A percentile compares a stretch with the other conserved stretches of the same genome.
phyloP scores from a whole-genome alignment of 2,797 vertebrate species.

The Meda fulgida region DNA sequence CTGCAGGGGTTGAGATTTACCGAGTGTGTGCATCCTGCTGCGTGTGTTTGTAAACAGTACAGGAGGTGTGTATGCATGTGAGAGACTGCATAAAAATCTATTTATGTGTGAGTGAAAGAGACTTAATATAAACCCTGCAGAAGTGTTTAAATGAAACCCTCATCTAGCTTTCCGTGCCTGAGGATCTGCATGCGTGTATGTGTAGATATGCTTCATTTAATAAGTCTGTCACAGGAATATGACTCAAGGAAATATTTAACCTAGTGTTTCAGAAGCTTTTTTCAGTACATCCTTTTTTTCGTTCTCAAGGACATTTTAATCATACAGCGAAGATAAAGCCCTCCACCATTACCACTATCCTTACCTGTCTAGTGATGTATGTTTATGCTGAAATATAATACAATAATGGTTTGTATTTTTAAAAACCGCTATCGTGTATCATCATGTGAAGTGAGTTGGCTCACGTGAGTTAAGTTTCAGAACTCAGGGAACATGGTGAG shows the following conservation, averaged over 20 bases:
- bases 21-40: constrained; percentile 71
- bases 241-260: background rate
- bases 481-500: too few relatives aligned
- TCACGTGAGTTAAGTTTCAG: too few relatives aligned
- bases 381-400: too few relatives aligned
- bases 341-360: too few relatives aligned
- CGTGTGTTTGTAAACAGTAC: constrained; percentile 59
- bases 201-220: constrained; percentile 16
- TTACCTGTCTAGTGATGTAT: too few relatives aligned
- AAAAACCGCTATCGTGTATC: too few relatives aligned
- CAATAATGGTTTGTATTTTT: too few relatives aligned
- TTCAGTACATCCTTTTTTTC: background rate
- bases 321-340: background rate
- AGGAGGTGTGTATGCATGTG: constrained; percentile 24
- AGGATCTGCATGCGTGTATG: background rate
- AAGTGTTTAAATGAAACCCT: constrained; percentile 26
- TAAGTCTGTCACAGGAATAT: background rate
- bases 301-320: background rate
- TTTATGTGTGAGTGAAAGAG: constrained; percentile 53
- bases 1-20: constrained; percentile 78
- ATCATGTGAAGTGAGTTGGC: too few relatives aligned
- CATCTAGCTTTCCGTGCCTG: constrained; percentile 18
- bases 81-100: constrained; percentile 66
- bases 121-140: constrained; percentile 9
- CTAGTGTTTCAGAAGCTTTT: background rate